Conservation (phyloP, 2,888 invertebrate species). For the Rapana venosa region DNA sequence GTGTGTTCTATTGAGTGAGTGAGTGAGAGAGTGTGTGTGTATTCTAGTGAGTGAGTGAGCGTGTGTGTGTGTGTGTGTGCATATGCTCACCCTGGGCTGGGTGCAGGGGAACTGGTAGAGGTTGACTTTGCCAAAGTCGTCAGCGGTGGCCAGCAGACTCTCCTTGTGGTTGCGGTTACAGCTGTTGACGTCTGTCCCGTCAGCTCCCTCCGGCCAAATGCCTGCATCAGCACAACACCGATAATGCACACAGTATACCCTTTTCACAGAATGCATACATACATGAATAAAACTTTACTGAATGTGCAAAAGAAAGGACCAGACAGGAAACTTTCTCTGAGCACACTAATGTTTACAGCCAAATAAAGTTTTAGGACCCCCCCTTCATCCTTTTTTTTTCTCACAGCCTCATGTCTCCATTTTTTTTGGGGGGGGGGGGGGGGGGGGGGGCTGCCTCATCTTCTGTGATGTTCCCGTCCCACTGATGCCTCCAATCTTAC, state of each 20-base stretch:
- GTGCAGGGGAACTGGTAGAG: conserved; percentile 89
- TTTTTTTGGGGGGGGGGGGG: too few relatives aligned
- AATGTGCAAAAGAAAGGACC: too few relatives aligned
- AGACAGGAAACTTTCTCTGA: too few relatives aligned
- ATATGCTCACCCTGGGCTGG: conserved; percentile 87
- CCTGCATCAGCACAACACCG: conserved; percentile 65
- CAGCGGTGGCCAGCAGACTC: conserved; percentile 88
- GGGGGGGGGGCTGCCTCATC: too few relatives aligned
- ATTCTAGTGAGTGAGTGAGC: neutral
- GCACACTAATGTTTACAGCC: too few relatives aligned
- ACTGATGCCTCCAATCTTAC: too few relatives aligned
- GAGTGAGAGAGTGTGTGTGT: neutral
- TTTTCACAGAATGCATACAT: neutral
- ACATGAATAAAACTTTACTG: too few relatives aligned
- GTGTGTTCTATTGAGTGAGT: too few relatives aligned
- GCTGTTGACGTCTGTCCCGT: conserved; percentile 92
- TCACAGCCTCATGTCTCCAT: too few relatives aligned
- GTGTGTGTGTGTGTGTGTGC: neutral
- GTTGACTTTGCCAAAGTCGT: conserved; percentile 94
- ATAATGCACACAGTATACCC: neutral
- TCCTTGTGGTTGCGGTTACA: conserved; percentile 84
- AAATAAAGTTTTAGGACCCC: too few relatives aligned
- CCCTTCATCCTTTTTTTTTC: too few relatives aligned
- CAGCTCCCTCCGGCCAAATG: conserved; percentile 93
- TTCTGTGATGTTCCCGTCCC: too few relatives aligned